A percentile compares a stretch with the other conserved stretches of the same genome.
phyloP scores from a whole-genome alignment of 2,797 vertebrate genomes.

The Anniella stebbinsi region DNA sequence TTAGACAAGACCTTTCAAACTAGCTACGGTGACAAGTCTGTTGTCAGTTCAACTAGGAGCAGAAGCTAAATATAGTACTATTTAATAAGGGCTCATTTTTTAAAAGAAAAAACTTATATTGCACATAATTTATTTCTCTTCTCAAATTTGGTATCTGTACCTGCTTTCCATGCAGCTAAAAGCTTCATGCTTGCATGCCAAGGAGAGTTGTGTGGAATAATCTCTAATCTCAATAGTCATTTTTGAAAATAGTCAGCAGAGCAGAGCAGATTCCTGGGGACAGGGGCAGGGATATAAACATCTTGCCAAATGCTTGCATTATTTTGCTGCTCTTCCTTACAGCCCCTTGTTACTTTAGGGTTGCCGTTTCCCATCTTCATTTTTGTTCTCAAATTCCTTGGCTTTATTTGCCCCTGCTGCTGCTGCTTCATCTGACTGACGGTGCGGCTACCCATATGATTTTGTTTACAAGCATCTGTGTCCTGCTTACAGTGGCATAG shows the following conservation, averaged over 20 bases:
- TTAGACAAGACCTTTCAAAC: slow-evolving; percentile 39
- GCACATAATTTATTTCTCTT: slow-evolving; percentile 11
- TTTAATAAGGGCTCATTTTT: slow-evolving; percentile 10
- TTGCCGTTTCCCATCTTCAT: background rate
- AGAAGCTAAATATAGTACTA: slow-evolving; percentile 1
- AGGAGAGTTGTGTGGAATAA: background rate
- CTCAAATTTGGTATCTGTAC: fast-evolving
- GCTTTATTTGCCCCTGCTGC: too few relatives aligned
- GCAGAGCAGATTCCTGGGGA: background rate
- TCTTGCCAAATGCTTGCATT: background rate
- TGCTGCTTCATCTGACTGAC: background rate
- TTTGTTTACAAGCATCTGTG: background rate
- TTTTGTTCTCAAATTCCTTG: background rate
- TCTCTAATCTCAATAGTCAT: background rate
- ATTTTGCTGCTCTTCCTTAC: background rate
- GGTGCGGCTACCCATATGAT: background rate
- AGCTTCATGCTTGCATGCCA: background rate
- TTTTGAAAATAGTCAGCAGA: background rate
- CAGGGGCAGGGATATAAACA: background rate
- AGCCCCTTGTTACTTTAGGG: background rate
- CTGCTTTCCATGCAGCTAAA: background rate
- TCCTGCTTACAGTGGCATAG: too few relatives aligned
- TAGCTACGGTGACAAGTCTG: slow-evolving; percentile 25
- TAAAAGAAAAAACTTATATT: background rate
- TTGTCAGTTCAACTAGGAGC: slow-evolving; percentile 19